These are phyloP conservation scores for Phrynosoma blainvillii DNA, from an alignment of 2,113 vertebrate genomes.

Conservation along the genomic window DNA sequence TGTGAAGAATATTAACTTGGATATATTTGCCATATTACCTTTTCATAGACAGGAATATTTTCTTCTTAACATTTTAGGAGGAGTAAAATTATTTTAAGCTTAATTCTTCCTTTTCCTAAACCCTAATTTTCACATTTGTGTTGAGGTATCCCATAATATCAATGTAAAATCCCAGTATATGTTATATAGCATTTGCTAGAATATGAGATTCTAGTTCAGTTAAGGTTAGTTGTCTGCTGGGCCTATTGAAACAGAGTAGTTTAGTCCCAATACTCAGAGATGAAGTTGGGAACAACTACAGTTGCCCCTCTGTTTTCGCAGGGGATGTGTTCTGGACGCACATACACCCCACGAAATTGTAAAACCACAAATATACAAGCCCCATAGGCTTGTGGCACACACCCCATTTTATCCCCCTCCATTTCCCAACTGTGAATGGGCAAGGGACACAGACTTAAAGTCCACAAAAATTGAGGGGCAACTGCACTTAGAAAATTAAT, in stretches of 20 bases:
- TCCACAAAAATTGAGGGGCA: too few relatives aligned
- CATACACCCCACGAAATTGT: too few relatives aligned
- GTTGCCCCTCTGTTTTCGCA: too few relatives aligned
- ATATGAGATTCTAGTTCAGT: not conserved
- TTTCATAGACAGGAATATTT: not conserved
- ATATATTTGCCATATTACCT: not conserved
- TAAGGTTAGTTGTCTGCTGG: not conserved
- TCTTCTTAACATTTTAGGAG: not conserved
- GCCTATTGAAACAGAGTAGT: not conserved
- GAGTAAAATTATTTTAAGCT: not conserved
- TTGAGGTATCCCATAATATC: not conserved
- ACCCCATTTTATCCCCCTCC: too few relatives aligned
- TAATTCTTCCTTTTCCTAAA: not conserved
- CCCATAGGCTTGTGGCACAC: too few relatives aligned
- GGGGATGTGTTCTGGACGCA: too few relatives aligned
- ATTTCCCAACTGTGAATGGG: too few relatives aligned
- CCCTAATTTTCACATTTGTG: too few relatives aligned
- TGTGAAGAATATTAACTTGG: not conserved
- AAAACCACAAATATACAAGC: too few relatives aligned
- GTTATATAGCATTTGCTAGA: not conserved
- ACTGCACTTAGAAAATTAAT: not conserved
- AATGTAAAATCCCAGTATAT: not conserved
- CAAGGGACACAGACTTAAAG: too few relatives aligned
- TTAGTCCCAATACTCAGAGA: not conserved
- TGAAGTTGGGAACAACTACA: not conserved